Evolutionary conservation across 2,113 vertebrate species (phyloP).

Genomic region (Aegithalos caudatus): DNA sequence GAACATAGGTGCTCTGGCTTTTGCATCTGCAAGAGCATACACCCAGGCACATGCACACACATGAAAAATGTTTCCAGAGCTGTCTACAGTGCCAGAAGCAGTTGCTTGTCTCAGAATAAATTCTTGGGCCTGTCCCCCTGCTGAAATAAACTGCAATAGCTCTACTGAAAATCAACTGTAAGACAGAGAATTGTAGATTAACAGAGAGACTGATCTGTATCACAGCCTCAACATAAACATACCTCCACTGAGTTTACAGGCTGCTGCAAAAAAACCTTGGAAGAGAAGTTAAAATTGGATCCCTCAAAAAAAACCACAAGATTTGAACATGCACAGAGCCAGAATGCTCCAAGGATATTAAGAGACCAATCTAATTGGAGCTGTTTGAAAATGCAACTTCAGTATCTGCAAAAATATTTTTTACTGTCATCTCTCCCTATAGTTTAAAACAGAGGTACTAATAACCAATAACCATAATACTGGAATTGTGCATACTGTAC

Average conservation of each 20-base stretch:
- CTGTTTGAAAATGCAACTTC: not conserved
- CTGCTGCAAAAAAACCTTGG: not conserved
- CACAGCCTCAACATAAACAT: not conserved
- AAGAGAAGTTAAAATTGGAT: not conserved
- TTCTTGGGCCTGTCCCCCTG: not conserved
- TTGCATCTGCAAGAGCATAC: not conserved
- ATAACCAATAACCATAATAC: not conserved
- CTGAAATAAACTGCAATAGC: not conserved
- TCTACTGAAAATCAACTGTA: not conserved
- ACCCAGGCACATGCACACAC: not conserved
- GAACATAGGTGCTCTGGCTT: not conserved
- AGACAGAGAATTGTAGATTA: not conserved
- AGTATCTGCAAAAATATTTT: not conserved
- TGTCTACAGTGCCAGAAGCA: not conserved
- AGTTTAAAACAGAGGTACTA: not conserved
- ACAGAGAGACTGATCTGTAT: not conserved
- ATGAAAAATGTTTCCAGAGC: not conserved
- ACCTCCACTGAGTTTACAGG: not conserved
- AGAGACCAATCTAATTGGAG: not conserved
- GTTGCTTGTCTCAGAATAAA: not conserved
- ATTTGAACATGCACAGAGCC: not conserved
- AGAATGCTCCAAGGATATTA: not conserved
- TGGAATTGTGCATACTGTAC: not conserved
- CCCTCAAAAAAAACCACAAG: rapidly evolving
- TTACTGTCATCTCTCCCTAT: not conserved